Conservation (phyloP, 2,113 vertebrate species). For the human (Homo sapiens) region GRCh38 chr9:20382001-20382500, state of each 20-base stretch:
- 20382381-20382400: constrained; percentile 67
- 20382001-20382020: background rate
- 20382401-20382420: constrained; percentile 57
- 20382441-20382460: constrained; percentile 54
- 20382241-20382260: background rate
- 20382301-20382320: constrained; percentile 54
- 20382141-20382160: background rate
- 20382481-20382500: constrained; percentile 63
- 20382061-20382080: background rate
- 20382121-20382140: background rate
- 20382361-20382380: constrained; percentile 73
- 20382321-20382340: constrained; percentile 41
- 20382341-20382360: constrained; percentile 59
- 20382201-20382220: background rate
- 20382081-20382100: background rate
- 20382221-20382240: background rate
- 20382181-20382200: constrained; percentile 30
- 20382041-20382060: background rate
- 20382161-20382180: background rate
- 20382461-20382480: constrained; percentile 64
- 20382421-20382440: constrained; percentile 44
- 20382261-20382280: background rate
- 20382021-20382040: background rate
- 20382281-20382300: constrained; percentile 24
- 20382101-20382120: background rate